A percentile compares a stretch with the other conserved stretches of the same genome.
phyloP scores from a whole-genome alignment of 2,797 vertebrate genomes.

The Amazona finschi region DNA sequence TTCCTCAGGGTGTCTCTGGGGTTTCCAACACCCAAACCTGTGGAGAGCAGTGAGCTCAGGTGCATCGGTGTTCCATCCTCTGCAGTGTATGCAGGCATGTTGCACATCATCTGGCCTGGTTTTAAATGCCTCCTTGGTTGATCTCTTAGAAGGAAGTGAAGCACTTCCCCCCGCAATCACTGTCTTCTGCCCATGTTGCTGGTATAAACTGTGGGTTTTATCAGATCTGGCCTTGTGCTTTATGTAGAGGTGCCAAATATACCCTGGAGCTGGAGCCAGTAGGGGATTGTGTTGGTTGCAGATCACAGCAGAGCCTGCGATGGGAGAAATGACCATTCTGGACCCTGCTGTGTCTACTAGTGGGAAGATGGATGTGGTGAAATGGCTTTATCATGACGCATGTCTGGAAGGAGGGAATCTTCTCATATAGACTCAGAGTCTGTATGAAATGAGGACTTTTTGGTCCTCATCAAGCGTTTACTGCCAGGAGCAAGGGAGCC shows the following conservation, averaged over 20 bases:
- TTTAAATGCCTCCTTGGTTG: neutral
- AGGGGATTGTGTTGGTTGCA: neutral
- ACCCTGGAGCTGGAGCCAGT: neutral
- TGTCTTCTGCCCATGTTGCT: neutral
- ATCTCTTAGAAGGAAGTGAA: neutral
- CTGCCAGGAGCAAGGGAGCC: neutral
- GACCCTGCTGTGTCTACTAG: rapidly evolving
- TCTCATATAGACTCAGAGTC: neutral
- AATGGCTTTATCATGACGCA: neutral
- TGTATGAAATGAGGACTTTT: neutral
- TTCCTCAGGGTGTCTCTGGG: neutral
- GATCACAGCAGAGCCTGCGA: neutral
- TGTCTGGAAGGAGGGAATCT: neutral
- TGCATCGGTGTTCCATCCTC: neutral
- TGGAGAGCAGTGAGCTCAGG: neutral
- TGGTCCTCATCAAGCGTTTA: rapidly evolving
- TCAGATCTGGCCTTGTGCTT: neutral
- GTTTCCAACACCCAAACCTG: neutral
- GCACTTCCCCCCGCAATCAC: neutral
- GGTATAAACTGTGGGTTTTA: neutral
- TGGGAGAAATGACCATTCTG: neutral
- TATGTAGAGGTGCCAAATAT: neutral
- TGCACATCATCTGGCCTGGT: neutral
- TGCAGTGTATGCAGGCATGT: neutral
- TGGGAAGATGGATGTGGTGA: neutral